Conservation (phyloP, 2,797 vertebrate genomes). For the Carcharodon carcharias region DNA sequence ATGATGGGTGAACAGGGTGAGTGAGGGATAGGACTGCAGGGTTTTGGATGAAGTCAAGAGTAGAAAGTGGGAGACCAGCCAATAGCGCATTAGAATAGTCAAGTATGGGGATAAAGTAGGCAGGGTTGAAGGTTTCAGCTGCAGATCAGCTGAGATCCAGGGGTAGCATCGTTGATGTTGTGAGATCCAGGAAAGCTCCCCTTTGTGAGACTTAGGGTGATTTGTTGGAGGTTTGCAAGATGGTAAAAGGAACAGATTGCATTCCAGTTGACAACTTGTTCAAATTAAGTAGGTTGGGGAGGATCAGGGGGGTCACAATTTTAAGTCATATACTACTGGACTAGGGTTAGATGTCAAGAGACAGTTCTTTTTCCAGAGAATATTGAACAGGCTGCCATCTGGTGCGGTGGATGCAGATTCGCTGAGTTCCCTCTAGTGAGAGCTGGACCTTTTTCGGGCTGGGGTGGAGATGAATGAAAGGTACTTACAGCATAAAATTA, state of each 20-base stretch:
- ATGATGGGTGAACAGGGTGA: too few relatives aligned
- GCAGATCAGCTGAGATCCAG: too few relatives aligned
- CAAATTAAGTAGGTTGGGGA: neutral
- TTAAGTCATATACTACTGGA: neutral
- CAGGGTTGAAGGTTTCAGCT: too few relatives aligned
- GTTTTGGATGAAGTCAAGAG: too few relatives aligned
- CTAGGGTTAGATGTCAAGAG: neutral
- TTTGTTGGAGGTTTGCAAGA: neutral
- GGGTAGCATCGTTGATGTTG: too few relatives aligned
- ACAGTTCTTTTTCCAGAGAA: neutral
- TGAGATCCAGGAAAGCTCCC: neutral
- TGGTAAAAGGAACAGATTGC: neutral
- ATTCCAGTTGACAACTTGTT: neutral
- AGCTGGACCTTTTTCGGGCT: neutral
- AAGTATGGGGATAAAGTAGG: too few relatives aligned
- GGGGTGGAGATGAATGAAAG: neutral
- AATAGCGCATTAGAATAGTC: too few relatives aligned
- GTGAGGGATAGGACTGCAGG: too few relatives aligned
- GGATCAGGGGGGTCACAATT: neutral
- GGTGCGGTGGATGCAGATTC: neutral
- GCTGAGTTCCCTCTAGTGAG: neutral
- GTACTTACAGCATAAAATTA: neutral
- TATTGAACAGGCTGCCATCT: neutral
- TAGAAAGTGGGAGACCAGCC: too few relatives aligned
- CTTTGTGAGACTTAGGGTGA: neutral